phyloP scores from a whole-genome alignment of 2,797 vertebrate genomes.

The Dendrocincla fuliginosa region DNA sequence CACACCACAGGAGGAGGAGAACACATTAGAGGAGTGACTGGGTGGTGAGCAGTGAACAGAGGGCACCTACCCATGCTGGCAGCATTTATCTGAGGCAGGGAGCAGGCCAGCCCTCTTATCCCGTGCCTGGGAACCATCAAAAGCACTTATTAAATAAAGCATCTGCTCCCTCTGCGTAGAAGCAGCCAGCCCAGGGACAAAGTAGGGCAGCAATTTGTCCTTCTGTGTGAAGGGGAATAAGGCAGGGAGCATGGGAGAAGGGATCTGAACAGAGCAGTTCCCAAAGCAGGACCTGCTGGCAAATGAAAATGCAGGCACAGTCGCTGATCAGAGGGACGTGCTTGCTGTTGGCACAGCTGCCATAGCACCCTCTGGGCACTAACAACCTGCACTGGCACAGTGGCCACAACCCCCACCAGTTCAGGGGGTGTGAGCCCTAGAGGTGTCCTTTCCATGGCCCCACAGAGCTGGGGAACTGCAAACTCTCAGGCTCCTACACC shows the following conservation, averaged over 20 bases:
- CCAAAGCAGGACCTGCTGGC: background rate
- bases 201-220: background rate
- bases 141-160: background rate
- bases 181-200: background rate
- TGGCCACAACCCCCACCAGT: fast-evolving
- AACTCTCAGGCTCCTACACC: background rate
- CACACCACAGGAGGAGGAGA: background rate
- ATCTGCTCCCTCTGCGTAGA: background rate
- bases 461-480: background rate
- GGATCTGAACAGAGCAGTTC: background rate
- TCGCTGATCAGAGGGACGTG: fast-evolving
- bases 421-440: background rate
- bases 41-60: background rate
- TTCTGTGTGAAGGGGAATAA: background rate
- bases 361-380: background rate
- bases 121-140: background rate
- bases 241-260: background rate
- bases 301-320: background rate
- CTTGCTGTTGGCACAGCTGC: background rate
- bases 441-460: background rate
- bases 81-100: background rate
- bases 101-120: background rate
- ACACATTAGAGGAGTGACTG: background rate
- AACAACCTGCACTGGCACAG: fast-evolving
- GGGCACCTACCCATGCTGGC: background rate